Percentiles rank a stretch among this genome's conserved stretches.
Conservation (phyloP, 2,113 vertebrate species). For the Pteropus alecto region DNA sequence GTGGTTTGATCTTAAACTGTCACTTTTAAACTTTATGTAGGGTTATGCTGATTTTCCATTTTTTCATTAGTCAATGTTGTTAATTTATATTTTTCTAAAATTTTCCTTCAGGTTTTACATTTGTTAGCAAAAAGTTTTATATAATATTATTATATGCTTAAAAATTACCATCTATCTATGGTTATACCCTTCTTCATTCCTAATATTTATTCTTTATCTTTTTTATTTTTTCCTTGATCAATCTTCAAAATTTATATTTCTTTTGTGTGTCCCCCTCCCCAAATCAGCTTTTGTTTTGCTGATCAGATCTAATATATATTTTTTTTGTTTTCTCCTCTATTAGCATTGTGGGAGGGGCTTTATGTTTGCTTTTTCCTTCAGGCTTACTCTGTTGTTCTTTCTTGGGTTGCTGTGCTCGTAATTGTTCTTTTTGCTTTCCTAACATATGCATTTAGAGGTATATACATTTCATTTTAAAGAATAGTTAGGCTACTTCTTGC, state of each 20-base stretch:
- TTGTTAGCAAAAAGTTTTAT: neutral
- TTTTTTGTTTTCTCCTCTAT: neutral
- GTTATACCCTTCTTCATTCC: neutral
- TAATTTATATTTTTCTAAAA: neutral
- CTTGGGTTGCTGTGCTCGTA: neutral
- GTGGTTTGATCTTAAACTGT: neutral
- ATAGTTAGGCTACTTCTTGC: neutral
- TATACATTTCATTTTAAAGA: neutral
- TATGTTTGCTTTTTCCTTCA: neutral
- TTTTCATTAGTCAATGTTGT: neutral
- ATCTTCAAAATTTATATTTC: neutral
- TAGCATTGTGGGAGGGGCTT: neutral
- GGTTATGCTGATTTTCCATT: neutral
- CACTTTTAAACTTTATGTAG: neutral
- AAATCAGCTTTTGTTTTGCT: neutral
- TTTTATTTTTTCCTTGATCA: neutral
- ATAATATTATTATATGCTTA: neutral
- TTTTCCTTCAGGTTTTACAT: neutral
- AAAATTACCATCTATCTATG: neutral
- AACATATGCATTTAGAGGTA: neutral
- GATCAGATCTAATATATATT: neutral
- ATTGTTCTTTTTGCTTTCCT: neutral
- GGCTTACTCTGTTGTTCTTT: neutral
- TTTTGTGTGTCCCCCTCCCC: neutral
- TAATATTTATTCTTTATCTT: neutral